phyloP scores from a whole-genome alignment of 1,140 invertebrate genomes.

The Heliothis virescens region DNA sequence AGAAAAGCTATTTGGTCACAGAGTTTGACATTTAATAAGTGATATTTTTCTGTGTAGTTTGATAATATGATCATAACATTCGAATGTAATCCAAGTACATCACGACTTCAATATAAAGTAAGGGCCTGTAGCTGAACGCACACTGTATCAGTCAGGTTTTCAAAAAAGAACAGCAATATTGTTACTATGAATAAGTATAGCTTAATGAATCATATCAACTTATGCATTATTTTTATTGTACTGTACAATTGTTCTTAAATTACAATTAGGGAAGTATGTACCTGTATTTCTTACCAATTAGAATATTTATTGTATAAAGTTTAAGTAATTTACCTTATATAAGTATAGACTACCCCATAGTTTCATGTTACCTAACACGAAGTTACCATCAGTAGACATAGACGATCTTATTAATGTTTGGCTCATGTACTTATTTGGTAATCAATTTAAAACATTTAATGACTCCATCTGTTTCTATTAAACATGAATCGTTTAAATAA shows the following conservation, averaged over 20 bases:
- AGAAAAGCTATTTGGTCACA: too few species aligned
- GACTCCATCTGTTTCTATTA: conserved; percentile 12
- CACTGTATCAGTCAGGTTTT: too few species aligned
- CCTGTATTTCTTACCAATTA: conserved; percentile 45
- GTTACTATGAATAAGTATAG: too few species aligned
- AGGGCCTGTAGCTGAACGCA: too few species aligned
- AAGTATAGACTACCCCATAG: conserved; percentile 14
- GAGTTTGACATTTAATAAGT: too few species aligned
- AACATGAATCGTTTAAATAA: conserved; percentile 29
- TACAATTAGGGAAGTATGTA: conserved; percentile 42
- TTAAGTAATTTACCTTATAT: conserved; percentile 27
- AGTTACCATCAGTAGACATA: conserved; percentile 34
- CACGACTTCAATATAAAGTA: too few species aligned
- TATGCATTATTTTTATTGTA: conserved; percentile 18
- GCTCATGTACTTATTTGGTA: conserved; percentile 57
- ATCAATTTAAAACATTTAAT: conserved; percentile 35
- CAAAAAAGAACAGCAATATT: too few species aligned
- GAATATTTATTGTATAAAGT: conserved; percentile 32
- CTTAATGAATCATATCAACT: not conserved
- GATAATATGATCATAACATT: too few species aligned
- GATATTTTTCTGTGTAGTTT: too few species aligned
- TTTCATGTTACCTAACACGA: conserved; percentile 22
- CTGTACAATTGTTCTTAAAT: conserved; percentile 1
- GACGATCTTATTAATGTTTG: conserved; percentile 38
- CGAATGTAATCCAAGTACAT: too few species aligned